Evolutionary conservation across 2,113 vertebrate genomes (phyloP).

Genomic region (Apus apus): DNA sequence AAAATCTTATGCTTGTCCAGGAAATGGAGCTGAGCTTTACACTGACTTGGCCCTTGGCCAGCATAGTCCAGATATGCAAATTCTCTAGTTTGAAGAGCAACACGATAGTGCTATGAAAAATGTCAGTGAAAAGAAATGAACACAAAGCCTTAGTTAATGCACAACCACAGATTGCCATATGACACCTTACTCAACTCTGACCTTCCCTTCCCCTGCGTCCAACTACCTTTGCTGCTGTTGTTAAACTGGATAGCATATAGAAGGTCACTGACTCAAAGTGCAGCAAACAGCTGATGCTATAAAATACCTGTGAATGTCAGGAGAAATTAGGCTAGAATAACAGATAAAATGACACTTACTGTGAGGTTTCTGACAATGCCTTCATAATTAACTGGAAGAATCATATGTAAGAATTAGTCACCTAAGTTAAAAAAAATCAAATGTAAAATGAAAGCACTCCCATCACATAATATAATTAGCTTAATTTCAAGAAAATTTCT

Average conservation of each 20-base stretch:
- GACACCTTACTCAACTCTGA: background rate
- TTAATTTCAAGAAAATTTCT: background rate
- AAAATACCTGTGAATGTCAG: background rate
- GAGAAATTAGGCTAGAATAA: background rate
- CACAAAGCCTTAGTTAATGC: background rate
- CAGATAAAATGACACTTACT: constrained; percentile 78
- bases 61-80: background rate
- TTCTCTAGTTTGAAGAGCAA: background rate
- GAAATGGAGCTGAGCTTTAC: background rate
- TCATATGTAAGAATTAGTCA: constrained; percentile 73
- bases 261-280: background rate
- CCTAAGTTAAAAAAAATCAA: constrained; percentile 44
- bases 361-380: constrained; percentile 88
- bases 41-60: background rate
- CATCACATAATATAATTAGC: rapidly evolving
- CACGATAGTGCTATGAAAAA: background rate
- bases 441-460: constrained; percentile 33
- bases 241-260: background rate
- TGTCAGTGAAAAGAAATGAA: background rate
- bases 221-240: background rate
- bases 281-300: background rate
- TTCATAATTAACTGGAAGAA: constrained; percentile 89
- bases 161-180: background rate
- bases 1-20: background rate
- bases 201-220: background rate